Base-by-base conservation (phyloP, 2,797 vertebrate genomes). In the Emydoidea blandingii region DNA sequence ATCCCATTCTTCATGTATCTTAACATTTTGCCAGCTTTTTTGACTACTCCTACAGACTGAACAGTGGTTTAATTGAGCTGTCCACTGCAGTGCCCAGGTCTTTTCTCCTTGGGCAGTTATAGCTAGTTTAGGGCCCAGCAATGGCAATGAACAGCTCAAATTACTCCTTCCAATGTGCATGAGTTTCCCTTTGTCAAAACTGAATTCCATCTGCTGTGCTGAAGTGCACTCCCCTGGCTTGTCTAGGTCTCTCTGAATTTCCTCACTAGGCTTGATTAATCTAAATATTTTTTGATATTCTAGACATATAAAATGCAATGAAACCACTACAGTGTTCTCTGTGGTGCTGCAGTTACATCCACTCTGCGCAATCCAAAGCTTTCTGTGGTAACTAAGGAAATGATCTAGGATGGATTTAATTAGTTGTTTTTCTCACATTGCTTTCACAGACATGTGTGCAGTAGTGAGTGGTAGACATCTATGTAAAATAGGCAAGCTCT, bases 401-500 rank as follows among this genome's bases (percentile, higher is more conserved):
- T 27, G 87, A 80, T 52, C 34, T 19, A 59, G 52, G 80, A 50
- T 1, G 59, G 29, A 78, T 76, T 76, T 82, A 94, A 83, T 86
- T 84, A 91, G 34, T 12, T 83, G 29, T 2, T 1, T 44, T 44
- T 74, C n/a, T 72, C 41, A 18, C 83, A 79, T 37, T 76, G 10
- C 62, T 93, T 89, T 37, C 50, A 37, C 37, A 19, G 52, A 62
- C 7, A 72, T 83, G 74, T 31, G 56, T 81, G 16, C 34, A 89
- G 62, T 41, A 72, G 34, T 81, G 87, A 87, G 8, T 79, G 86
- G 37, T 29, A 85, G 81, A 79, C 9, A 76, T 78, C 44, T 81
- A 1, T 87, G 65, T 59, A 85, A 89, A 96, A 14, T 34, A 92
- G 44, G 8, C 76, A 74, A 25, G 8, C 41, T 91, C 95, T 83